Conservation (phyloP, 2,888 invertebrate genomes). For the Ectemnius lituratus region DNA sequence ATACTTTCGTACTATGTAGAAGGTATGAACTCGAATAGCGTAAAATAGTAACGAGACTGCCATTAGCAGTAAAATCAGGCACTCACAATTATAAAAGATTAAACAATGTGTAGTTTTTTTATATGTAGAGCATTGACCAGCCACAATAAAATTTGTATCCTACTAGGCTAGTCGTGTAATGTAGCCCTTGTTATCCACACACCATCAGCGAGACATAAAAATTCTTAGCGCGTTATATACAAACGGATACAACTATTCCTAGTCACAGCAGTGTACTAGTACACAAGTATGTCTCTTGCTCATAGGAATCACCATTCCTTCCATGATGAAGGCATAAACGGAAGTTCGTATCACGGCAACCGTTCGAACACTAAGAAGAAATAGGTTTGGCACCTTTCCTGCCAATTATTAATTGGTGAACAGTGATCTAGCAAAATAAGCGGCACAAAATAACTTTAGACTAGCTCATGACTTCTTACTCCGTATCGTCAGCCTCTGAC, state of each 20-base stretch:
- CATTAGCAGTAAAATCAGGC: too few species aligned
- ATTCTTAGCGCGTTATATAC: constrained; percentile 36
- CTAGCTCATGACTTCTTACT: constrained; percentile 58
- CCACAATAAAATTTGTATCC: too few species aligned
- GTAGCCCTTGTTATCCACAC: too few species aligned
- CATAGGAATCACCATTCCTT: constrained; percentile 27
- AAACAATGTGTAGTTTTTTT: too few species aligned
- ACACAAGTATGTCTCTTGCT: constrained; percentile 36
- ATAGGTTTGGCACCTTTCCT: constrained; percentile 12
- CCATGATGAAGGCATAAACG: constrained; percentile 19
- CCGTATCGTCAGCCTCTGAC: constrained; percentile 64
- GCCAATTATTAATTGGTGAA: constrained; percentile 20
- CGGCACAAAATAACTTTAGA: constrained; percentile 29
- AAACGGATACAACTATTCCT: constrained; percentile 42
- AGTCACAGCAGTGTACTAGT: constrained; percentile 38
- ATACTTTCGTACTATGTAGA: constrained; percentile 17
- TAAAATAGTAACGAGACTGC: constrained; percentile 3
- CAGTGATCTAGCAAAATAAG: constrained; percentile 45
- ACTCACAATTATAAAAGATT: too few species aligned
- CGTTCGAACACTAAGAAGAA: constrained; percentile 29
- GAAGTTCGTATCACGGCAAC: constrained; percentile 13
- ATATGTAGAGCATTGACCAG: too few species aligned
- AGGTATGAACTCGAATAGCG: constrained; percentile 8
- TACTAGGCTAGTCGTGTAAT: too few species aligned
- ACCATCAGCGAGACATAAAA: too few species aligned